Evolutionary conservation across 35 echinoderm and acorn worm species (phyloP), one percentile per base, ranked within the genome.

Genomic region (Apostichopus parvimensis): DNA sequence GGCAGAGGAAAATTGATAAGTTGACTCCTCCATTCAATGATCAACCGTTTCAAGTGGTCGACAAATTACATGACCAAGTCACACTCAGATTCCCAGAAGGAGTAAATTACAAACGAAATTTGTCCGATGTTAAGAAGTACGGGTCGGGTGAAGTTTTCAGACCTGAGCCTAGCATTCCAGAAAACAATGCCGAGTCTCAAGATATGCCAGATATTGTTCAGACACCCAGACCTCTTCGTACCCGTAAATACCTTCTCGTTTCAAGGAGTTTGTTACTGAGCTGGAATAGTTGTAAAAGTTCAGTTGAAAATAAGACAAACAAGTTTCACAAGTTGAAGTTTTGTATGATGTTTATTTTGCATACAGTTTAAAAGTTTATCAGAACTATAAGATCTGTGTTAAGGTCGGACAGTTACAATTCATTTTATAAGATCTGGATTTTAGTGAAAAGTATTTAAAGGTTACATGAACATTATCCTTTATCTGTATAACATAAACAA

Each of bases 1-100:
- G 80, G 18, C 80, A 83, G 24, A 57, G 20, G 82, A 64, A 86
- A 64, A 8, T 59, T 86, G 82, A 59, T 34, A 86, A 86, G 56
- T 86, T 86, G 20, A 64, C 53, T 20, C 54, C 82, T 17, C 82
- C 82, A 14, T 86, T 86, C 23, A 59, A 59, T 25, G 82, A 86
- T 8, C 1, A 8, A 17, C 82, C 82, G 13, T 86, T 22, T 64
- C 0, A 86, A 23, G 82, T 86, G 21, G 54, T 86, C 5, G 82
- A 86, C 53, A 80, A 80, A 28, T 80, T 28, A 1, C 78, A 80
- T 54, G 78, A 80, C 15, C 78, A 80, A 21, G 78, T 80, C 8
- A 80, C 78, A 80, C 24, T 80, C 20, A 80, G 78, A 6, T 80
- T 34, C 7, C 78, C 78, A 80, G 78, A 80, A 28, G 24, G 26